Conservation (phyloP, 1,140 invertebrate species). For the Papilio glaucus region DNA sequence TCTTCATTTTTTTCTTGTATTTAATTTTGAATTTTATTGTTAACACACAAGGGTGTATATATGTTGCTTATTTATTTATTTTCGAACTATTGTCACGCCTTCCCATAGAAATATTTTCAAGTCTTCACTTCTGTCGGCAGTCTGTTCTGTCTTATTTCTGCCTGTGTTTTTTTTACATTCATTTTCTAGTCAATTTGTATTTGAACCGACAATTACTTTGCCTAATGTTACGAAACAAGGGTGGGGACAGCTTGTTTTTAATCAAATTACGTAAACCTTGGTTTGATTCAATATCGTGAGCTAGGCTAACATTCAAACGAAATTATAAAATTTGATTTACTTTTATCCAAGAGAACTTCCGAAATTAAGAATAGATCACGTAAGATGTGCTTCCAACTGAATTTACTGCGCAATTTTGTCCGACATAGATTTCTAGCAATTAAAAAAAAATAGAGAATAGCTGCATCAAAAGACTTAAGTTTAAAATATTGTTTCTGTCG, state of each 20-base stretch:
- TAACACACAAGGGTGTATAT: too few relatives aligned
- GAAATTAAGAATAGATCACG: conserved; percentile 18
- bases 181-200: not conserved
- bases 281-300: not conserved
- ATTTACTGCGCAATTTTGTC: conserved; percentile 3
- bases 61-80: too few relatives aligned
- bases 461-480: not conserved
- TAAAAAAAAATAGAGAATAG: not conserved
- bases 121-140: too few relatives aligned
- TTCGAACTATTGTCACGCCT: too few relatives aligned
- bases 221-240: not conserved
- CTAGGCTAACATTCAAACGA: not conserved
- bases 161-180: not conserved
- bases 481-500: not conserved
- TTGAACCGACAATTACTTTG: not conserved
- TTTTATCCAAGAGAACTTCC: conserved; percentile 3
- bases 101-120: too few relatives aligned
- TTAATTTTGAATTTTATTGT: too few relatives aligned
- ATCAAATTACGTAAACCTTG: not conserved
- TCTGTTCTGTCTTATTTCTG: too few relatives aligned
- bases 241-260: not conserved
- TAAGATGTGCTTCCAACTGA: conserved; percentile 11
- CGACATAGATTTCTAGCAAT: conserved; percentile 8
- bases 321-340: conserved; percentile 1
- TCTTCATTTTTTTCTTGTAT: too few relatives aligned